Conservation (phyloP, 2,113 vertebrate genomes). For the Corythaeola cristata region DNA sequence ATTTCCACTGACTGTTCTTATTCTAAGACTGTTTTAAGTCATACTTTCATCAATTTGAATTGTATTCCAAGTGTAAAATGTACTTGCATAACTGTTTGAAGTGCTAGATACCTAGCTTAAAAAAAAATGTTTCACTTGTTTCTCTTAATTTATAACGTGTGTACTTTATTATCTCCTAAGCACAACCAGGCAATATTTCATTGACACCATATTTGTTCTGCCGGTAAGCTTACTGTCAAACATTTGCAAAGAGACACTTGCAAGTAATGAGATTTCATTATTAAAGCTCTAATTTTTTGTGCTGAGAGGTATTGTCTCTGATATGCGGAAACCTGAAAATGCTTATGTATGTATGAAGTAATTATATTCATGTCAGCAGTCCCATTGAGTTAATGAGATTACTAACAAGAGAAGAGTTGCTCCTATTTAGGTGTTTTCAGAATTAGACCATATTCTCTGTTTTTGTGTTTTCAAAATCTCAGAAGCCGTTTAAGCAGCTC, state of each 20-base stretch:
- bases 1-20: background rate
- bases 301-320: background rate
- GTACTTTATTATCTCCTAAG: background rate
- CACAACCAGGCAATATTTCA: background rate
- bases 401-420: constrained; percentile 12
- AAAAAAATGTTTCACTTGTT: background rate
- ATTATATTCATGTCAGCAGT: constrained; percentile 31
- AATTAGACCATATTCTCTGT: background rate
- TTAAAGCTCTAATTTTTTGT: background rate
- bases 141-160: background rate
- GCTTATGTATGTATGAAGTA: constrained; percentile 17
- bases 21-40: background rate
- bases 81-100: background rate
- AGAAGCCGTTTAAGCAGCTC: background rate
- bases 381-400: constrained; percentile 40
- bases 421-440: background rate
- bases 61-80: background rate
- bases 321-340: background rate
- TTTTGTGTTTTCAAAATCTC: background rate
- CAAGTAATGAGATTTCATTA: constrained; percentile 39
- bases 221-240: background rate
- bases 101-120: background rate
- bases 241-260: constrained; percentile 1
- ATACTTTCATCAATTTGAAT: background rate
- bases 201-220: constrained; percentile 5